Base-by-base conservation (phyloP, 2,113 vertebrate genomes). In the Noturus placidus region DNA sequence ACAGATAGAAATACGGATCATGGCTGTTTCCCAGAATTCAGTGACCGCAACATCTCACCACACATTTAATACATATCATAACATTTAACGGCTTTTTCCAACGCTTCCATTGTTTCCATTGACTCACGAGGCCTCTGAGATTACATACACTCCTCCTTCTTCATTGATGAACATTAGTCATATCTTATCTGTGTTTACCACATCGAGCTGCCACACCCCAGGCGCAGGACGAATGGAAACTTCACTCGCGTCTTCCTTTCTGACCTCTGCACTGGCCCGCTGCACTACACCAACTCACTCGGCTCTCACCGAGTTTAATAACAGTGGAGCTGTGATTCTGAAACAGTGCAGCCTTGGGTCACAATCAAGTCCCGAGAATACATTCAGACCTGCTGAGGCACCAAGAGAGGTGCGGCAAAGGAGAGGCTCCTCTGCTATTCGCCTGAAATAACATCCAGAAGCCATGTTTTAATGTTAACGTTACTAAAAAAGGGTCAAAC, bases 161-260 rank as follows among this genome's bases (percentile, higher is more conserved):
- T 1, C 20, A 54, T 35, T 78, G 90, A 87, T 87, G 88, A 91
- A 88, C 85, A 88, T 89, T 82, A 85, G 76, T 56, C 70, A 86
- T 67, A 69, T 84, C 88, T 89, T 91, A 91, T 91, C 90, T 84
- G 78, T 27, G 38, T 87, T 91, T 88, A 88, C 86, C 81, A 76
- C 83, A 65, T 46, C 20, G 2, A 42, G 57, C 38, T 77, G 80
- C 70, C 90, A 88, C 88, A 78, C 90, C 90, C 52, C n/a, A 42
- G 77, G 69, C 57, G 54, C 33, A 57, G 70, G 80, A 78, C 20
- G 42, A 30, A 5, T n/a, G 82, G 72, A 85, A 87, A 88, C 50
- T 35, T 87, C 83, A 82, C 50, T 87, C 46, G 33, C n/a, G 59
- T 57, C 65, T 42, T 74, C 59, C 57, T 57, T 70, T 57, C 81